Conservation (phyloP, 2,797 vertebrate genomes). For the Manis javanica region DNA sequence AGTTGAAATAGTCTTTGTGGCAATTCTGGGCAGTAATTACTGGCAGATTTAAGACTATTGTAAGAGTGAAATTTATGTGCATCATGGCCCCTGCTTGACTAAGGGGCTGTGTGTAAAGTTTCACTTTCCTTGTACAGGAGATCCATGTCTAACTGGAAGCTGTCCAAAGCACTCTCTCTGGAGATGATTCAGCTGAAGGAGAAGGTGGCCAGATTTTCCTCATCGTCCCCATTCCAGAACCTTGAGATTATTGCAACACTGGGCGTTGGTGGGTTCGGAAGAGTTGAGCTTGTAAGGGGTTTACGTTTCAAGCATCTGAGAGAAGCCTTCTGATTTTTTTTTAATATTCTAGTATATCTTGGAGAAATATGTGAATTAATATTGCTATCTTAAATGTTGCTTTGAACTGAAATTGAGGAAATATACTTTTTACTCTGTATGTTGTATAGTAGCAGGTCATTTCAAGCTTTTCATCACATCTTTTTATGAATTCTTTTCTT, state of each 20-base stretch:
- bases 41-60: not conserved
- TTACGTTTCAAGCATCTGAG: constrained; percentile 83
- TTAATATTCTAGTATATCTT: constrained; percentile 68
- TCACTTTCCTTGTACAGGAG: constrained; percentile 85
- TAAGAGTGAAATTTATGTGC: not conserved
- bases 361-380: constrained; percentile 42
- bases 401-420: constrained; percentile 50
- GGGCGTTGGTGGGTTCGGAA: constrained; percentile 96
- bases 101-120: constrained; percentile 8
- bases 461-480: not conserved
- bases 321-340: constrained; percentile 65
- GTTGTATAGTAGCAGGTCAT: not conserved
- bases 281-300: constrained; percentile 95
- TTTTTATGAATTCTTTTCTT: not conserved
- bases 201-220: constrained; percentile 89
- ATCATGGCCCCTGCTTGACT: not conserved
- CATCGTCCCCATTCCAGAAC: constrained; percentile 91
- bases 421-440: not conserved
- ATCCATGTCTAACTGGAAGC: constrained; percentile 88
- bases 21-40: not conserved
- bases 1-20: not conserved
- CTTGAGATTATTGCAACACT: constrained; percentile 94
- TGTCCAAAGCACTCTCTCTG: constrained; percentile 90
- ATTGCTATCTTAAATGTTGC: constrained; percentile 6
- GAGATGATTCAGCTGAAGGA: constrained; percentile 93